These are phyloP conservation scores for Camponotus fellah DNA, from an alignment of 2,888 invertebrate species.

Conservation along the genomic window DNA sequence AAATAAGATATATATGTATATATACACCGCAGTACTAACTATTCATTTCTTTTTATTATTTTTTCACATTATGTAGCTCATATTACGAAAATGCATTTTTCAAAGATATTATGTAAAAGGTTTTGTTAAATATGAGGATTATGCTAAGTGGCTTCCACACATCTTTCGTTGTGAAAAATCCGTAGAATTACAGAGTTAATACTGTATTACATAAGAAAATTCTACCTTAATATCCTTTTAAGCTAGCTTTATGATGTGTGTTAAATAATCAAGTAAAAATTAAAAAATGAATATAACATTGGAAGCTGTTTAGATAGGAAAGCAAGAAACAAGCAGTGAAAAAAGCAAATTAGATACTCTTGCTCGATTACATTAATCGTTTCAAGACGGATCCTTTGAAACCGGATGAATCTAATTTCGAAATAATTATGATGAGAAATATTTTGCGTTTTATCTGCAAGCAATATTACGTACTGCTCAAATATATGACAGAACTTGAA, in stretches of 20 bases:
- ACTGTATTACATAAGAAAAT: slow-evolving; percentile 28
- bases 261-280: slow-evolving; percentile 43
- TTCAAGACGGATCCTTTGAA: slow-evolving; percentile 36
- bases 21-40: not conserved
- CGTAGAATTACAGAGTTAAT: slow-evolving; percentile 22
- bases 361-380: slow-evolving; percentile 34
- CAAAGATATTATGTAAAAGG: not conserved
- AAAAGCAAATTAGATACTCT: slow-evolving; percentile 41
- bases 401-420: slow-evolving; percentile 37
- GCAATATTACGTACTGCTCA: not conserved
- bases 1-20: not conserved
- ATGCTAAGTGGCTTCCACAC: slow-evolving; percentile 6
- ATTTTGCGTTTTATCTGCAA: slow-evolving; percentile 57
- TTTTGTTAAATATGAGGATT: slow-evolving; percentile 21
- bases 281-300: slow-evolving; percentile 37
- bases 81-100: slow-evolving; percentile 18
- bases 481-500: too few species aligned
- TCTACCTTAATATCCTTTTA: slow-evolving; percentile 39
- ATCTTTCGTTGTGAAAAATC: slow-evolving; percentile 14
- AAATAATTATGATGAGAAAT: slow-evolving; percentile 67
- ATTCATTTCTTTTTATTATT: not conserved
- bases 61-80: not conserved
- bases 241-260: slow-evolving; percentile 36
- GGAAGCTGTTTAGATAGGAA: slow-evolving; percentile 20
- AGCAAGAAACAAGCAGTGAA: slow-evolving; percentile 35